Evolutionary conservation across 2,113 vertebrate genomes (phyloP), one percentile per base, ranked within the genome.

Genomic region (Pycnonotus jocosus): DNA sequence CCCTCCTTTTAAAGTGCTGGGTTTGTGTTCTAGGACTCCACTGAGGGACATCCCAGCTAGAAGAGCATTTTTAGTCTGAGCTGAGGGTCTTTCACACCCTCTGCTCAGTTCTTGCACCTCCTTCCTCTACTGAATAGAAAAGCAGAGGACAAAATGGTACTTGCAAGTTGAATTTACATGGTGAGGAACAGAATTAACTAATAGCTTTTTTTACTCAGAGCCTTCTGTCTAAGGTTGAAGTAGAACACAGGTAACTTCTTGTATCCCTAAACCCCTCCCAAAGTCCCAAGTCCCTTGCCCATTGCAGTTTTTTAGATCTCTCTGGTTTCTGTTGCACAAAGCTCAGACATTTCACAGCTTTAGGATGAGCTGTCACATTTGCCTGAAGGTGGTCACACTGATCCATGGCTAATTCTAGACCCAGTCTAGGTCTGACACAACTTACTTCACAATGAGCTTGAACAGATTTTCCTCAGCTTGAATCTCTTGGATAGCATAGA

Each of bases 401-500:
- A 50, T 38, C 54, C 38, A 50, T 12, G 15, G 10, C 44, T 69
- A 69, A 64, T 33, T 44, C 57, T 17, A 60, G 33, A 53, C 25
- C 21, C 15, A 31, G 28, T 4, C 33, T 27, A 81, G 35, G 27
- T 50, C 85, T 73, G 27, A n/a, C 31, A 50, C 38, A 89, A 95
- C 98, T 91, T 97, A 99, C 98, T 99, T 98, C 76, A 99, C 98
- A 14, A 99, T 98, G 38, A 99, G 98, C 60, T 97, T 98, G 84
- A 99, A 97, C 40, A 99, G 95, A 60, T 98, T 98, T 79, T 99
- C 98, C 97, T 99, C 99, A 30, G 99, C 98, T 94, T 99, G 99
- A 94, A 99, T 99, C 97, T 99, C 99, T 92, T 99, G 99, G 93
- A 99, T 97, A 86, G 99, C 99, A 42, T 99, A 99, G 72, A 99